These are phyloP conservation scores for Indri indri DNA, from an alignment of 2,113 vertebrate species.

Conservation along the genomic window DNA sequence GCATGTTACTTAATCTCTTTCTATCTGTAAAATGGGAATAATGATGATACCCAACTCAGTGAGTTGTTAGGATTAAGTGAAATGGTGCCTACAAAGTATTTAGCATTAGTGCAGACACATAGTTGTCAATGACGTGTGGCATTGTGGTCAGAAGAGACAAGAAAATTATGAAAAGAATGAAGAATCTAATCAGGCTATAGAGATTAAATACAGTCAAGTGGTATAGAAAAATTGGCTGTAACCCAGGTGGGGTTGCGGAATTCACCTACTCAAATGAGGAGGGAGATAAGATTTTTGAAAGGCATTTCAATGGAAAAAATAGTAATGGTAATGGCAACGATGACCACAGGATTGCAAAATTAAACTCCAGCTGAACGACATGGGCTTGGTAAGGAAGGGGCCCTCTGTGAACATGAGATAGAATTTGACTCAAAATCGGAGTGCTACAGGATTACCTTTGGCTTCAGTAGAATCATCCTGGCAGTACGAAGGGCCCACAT, in stretches of 20 bases:
- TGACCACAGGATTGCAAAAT: background rate
- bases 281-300: background rate
- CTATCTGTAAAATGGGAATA: background rate
- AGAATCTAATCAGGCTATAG: background rate
- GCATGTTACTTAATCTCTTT: background rate
- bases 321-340: background rate
- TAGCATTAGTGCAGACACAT: background rate
- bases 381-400: background rate
- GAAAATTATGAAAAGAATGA: background rate
- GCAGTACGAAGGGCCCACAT: rapidly evolving
- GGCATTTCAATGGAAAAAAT: background rate
- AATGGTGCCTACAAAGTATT: background rate
- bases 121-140: background rate
- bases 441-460: background rate
- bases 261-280: background rate
- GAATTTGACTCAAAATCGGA: background rate
- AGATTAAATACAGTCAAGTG: background rate
- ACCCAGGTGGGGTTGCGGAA: background rate
- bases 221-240: background rate
- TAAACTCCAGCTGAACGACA: background rate
- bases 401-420: rapidly evolving
- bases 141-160: background rate
- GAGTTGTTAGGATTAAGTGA: background rate
- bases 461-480: background rate
- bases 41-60: background rate